phyloP scores from a whole-genome alignment of 2,888 invertebrate species.

The Sceliomorpha sp. region DNA sequence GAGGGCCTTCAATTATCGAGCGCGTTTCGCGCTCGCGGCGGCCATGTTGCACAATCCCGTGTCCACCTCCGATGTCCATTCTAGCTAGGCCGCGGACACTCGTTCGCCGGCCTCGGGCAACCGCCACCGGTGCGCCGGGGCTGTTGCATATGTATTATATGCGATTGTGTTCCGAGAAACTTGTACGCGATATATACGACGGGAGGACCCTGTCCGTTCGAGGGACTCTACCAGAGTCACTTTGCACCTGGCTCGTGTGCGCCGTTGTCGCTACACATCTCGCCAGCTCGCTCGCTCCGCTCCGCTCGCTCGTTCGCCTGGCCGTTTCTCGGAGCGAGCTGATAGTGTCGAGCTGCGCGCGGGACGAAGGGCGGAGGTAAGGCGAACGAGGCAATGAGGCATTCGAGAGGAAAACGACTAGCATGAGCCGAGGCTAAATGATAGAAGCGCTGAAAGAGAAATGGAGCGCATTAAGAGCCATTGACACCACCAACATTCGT shows the following conservation, averaged over 20 bases:
- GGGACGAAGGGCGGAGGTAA: conserved; percentile 15
- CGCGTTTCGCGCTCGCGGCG: conserved; percentile 68
- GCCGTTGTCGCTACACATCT: conserved; percentile 61
- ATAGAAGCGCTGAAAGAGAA: conserved; percentile 30
- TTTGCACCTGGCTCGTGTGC: conserved; percentile 78
- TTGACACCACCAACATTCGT: no score
- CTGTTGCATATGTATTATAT: conserved; percentile 79
- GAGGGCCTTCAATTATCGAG: conserved; percentile 74
- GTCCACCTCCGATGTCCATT: conserved; percentile 72
- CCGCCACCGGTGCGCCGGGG: conserved; percentile 64
- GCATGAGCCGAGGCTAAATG: conserved; percentile 38
- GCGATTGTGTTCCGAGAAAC: conserved; percentile 80
- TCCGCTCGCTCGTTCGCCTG: no score
- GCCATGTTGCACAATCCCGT: conserved; percentile 76
- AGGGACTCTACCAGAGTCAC: conserved; percentile 67
- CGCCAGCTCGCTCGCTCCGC: conserved; percentile 56
- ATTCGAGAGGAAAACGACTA: conserved; percentile 10
- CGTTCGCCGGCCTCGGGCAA: conserved; percentile 67
- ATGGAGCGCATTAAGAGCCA: no score
- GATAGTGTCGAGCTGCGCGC: conserved; percentile 56
- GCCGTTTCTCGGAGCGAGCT: conserved; percentile 61
- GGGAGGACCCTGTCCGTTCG: conserved; percentile 66
- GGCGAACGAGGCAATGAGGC: not conserved
- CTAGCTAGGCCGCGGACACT: no score
- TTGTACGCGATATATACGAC: conserved; percentile 65